Base-by-base conservation (phyloP, 2,797 vertebrate genomes). In the Menidia menidia region DNA sequence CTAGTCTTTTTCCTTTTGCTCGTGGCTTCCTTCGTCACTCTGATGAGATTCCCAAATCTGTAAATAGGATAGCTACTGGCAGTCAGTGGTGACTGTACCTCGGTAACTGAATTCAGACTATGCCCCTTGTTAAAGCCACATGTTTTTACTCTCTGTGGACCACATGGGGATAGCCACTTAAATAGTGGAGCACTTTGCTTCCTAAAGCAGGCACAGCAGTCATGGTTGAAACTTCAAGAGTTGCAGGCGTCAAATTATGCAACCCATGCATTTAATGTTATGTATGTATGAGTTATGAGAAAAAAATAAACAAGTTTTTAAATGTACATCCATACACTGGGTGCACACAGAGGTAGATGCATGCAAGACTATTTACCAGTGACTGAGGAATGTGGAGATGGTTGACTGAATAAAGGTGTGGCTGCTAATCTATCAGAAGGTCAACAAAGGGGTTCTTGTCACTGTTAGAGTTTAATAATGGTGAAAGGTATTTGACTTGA, bases 41-140 rank as follows among this genome's bases (percentile, higher is more conserved):
- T 60, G 60, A 74, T 59, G 71, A 65, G 56, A 66, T 76, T 71
- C 39, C 59, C 67, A 62, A 56, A 47, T 71, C 60, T 71, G 31
- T 56, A 42, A 59, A 54, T 14, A 25, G 3, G 12, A 61, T 47
- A 64, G 42, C 61, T 75, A 45, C 75, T 71, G 73, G 67, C 64
- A 47, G 54, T 50, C 72, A 45, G 42, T 58, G 69, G 53, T 71
- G 56, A 66, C 54, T 64, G 68, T 64, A 60, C n/a, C 39, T 55
- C 42, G 19, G 73, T 63, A 68, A 55, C 51, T 18, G 79, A 71
- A 80, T 83, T 72, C 75, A 75, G 66, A 54, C 31, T 5, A 64
- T 30, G 60, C 48, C 39, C 18, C 73, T 67, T 13, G 63, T 85
- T 72, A 81, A 82, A 74, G 16, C 53, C 39, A 18, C 55, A 63